Conservation (phyloP, 2,888 invertebrate species). For the Junonia oenone region DNA sequence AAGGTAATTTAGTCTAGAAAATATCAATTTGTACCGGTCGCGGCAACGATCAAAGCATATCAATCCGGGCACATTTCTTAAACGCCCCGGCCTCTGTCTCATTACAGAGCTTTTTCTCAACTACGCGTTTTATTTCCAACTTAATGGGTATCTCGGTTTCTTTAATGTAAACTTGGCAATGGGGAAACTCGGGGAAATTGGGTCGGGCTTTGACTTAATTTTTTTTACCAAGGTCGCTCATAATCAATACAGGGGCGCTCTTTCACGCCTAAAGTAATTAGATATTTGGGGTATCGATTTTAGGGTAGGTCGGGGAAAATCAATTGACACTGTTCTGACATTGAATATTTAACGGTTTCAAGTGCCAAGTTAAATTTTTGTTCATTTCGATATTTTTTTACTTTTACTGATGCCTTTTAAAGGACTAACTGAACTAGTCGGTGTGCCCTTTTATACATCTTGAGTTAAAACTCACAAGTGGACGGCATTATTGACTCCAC, state of each 20-base stretch:
- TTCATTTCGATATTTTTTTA: no score
- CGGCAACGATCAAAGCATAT: slow-evolving; percentile 41
- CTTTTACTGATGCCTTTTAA: no score
- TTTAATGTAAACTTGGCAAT: slow-evolving; percentile 76
- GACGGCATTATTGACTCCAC: slow-evolving; percentile 30
- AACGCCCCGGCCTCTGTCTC: slow-evolving; percentile 64
- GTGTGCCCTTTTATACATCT: slow-evolving; percentile 1
- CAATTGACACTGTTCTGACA: slow-evolving; percentile 31
- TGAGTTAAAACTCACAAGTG: slow-evolving; percentile 18
- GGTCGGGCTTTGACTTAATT: slow-evolving; percentile 76
- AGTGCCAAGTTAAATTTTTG: no score
- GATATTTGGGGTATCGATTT: slow-evolving; percentile 69
- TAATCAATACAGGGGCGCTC: slow-evolving; percentile 63
- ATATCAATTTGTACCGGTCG: background rate
- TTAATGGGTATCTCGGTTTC: slow-evolving; percentile 56
- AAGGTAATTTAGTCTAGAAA: background rate
- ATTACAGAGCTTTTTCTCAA: slow-evolving; percentile 74
- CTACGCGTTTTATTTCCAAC: slow-evolving; percentile 50
- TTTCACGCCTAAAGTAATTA: slow-evolving; percentile 70
- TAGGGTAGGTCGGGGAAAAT: slow-evolving; percentile 61
- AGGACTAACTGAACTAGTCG: background rate
- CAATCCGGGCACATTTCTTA: slow-evolving; percentile 52
- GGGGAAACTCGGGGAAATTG: slow-evolving; percentile 59
- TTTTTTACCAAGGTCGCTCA: slow-evolving; percentile 66
- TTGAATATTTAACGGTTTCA: slow-evolving; percentile 4